These are phyloP conservation scores for Panthera leo DNA, from an alignment of 2,113 vertebrate genomes.

Conservation along the genomic window DNA sequence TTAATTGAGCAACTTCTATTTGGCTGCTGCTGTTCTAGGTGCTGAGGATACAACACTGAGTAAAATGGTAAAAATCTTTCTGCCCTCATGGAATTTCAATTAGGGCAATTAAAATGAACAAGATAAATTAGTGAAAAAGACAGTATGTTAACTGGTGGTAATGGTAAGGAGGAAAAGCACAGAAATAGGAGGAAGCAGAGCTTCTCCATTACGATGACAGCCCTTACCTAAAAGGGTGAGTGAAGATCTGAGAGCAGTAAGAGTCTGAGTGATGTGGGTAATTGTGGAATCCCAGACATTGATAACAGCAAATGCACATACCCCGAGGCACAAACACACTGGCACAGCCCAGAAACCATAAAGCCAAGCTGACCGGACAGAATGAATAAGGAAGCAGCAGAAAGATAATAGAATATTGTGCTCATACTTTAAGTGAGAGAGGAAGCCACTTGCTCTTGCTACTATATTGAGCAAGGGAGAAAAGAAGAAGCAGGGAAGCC, in stretches of 20 bases:
- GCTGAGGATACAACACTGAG: neutral
- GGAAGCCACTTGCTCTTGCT: neutral
- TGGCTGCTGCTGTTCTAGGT: neutral
- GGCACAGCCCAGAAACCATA: neutral
- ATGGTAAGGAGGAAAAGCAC: neutral
- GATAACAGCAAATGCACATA: neutral
- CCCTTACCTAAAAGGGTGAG: neutral
- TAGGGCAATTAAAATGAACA: neutral
- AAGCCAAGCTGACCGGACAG: neutral
- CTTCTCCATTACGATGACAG: no score
- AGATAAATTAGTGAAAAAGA: neutral
- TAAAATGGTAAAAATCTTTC: neutral
- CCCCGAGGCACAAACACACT: neutral
- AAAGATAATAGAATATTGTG: neutral
- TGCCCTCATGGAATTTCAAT: neutral
- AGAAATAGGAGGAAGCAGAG: neutral
- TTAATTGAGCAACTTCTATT: neutral
- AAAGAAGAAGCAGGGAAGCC: neutral
- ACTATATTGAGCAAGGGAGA: neutral
- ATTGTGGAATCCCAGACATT: neutral
- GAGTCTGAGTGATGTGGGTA: neutral
- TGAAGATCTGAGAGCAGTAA: neutral
- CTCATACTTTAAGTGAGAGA: neutral
- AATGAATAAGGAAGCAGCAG: neutral
- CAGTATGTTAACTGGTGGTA: neutral